Evolutionary conservation across 2,113 vertebrate species (phyloP).

Genomic region (Tonatia bakeri): DNA sequence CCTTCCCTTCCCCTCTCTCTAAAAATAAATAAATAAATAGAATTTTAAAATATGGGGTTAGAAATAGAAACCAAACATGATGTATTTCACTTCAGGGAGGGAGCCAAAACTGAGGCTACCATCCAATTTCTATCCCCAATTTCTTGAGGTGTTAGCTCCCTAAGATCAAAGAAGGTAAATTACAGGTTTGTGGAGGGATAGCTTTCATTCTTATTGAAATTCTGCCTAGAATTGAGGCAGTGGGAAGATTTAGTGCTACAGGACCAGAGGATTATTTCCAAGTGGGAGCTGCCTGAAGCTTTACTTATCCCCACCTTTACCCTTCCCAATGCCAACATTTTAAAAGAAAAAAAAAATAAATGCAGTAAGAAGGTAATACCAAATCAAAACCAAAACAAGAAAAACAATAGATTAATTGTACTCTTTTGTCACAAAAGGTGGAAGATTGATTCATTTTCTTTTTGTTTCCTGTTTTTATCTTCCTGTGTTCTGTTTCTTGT

Average conservation of each 20-base stretch:
- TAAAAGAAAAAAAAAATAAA: neutral
- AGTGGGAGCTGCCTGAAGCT: neutral
- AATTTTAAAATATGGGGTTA: neutral
- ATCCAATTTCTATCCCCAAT: neutral
- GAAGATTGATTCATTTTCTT: neutral
- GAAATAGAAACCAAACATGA: neutral
- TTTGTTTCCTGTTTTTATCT: neutral
- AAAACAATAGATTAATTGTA: neutral
- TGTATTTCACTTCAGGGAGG: neutral
- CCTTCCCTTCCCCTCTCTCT: no score
- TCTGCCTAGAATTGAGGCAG: neutral
- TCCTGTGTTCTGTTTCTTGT: neutral
- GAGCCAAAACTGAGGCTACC: neutral
- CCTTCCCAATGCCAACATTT: neutral
- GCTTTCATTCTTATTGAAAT: neutral
- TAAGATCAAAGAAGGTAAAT: neutral
- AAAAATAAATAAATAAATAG: no score
- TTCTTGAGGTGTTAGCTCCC: neutral
- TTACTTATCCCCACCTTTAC: neutral
- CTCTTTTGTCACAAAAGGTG: neutral
- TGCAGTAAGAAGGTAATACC: neutral
- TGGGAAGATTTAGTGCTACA: neutral
- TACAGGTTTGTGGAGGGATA: neutral
- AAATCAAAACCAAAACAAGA: neutral
- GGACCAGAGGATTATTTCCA: neutral